A percentile compares a stretch with the other conserved stretches of the same genome.
phyloP scores from a whole-genome alignment of 2,888 invertebrate genomes.

The Torymus texanus region DNA sequence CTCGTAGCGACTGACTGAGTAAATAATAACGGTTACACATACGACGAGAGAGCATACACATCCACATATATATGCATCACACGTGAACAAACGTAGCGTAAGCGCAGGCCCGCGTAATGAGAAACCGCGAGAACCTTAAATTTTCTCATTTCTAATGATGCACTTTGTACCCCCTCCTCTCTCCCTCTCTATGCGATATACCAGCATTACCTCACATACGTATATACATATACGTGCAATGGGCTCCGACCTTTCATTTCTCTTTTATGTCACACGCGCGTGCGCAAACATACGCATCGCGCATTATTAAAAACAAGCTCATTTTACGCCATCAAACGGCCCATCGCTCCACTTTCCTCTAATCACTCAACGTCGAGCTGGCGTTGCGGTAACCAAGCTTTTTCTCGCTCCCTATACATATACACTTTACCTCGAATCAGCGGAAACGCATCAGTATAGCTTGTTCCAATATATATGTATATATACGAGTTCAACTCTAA shows the following conservation, averaged over 20 bases:
- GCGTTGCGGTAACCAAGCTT: no score
- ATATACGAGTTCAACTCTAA: no score
- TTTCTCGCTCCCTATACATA: no score
- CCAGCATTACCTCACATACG: not conserved
- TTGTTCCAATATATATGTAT: no score
- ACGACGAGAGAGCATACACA: constrained; percentile 38
- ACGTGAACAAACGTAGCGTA: not conserved
- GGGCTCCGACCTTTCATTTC: no score
- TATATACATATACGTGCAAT: not conserved
- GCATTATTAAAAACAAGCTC: no score
- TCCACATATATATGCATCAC: not conserved
- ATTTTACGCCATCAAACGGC: no score
- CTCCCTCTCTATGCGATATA: not conserved
- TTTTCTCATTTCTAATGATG: constrained; percentile 24
- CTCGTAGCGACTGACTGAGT: constrained; percentile 68
- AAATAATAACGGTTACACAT: constrained; percentile 74
- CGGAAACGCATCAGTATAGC: no score
- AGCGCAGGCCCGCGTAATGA: constrained; percentile 18
- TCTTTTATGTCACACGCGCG: no score
- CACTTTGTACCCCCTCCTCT: not conserved
- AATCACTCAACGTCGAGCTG: no score
- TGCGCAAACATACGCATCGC: no score
- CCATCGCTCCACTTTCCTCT: no score
- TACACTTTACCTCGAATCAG: not conserved
- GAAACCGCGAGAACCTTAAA: constrained; percentile 32